Evolutionary conservation across 2,113 vertebrate genomes (phyloP).

Genomic region (Corythaixoides concolor): DNA sequence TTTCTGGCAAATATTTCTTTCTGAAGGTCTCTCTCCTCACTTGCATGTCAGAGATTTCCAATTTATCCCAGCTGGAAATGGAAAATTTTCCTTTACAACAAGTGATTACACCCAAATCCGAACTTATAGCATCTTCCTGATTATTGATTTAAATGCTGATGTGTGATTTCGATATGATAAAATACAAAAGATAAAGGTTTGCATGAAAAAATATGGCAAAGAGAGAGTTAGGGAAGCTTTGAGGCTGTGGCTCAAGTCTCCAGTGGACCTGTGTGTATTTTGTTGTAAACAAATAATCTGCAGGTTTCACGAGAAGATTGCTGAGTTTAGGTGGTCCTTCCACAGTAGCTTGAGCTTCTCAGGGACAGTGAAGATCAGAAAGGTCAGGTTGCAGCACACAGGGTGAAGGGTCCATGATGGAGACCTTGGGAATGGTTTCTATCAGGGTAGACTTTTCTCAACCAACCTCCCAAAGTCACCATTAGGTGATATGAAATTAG

Average conservation of each 20-base stretch:
- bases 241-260: background rate
- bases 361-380: background rate
- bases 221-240: background rate
- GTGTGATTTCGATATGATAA: background rate
- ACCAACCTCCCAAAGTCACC: background rate
- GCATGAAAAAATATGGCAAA: background rate
- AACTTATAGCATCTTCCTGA: background rate
- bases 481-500: background rate
- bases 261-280: fast-evolving
- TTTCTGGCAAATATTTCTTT: background rate
- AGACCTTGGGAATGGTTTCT: background rate
- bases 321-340: background rate
- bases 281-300: background rate
- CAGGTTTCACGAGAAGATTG: fast-evolving
- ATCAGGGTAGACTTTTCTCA: background rate
- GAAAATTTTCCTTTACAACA: background rate
- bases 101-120: background rate
- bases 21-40: background rate
- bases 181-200: background rate
- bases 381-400: fast-evolving
- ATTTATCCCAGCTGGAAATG: background rate
- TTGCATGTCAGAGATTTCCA: background rate
- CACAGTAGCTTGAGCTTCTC: background rate
- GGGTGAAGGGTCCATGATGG: background rate
- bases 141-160: background rate